Percentiles rank a stretch among this genome's conserved stretches.
Conservation (phyloP, 1,140 invertebrate species). For the Maconellicoccus hirsutus region DNA sequence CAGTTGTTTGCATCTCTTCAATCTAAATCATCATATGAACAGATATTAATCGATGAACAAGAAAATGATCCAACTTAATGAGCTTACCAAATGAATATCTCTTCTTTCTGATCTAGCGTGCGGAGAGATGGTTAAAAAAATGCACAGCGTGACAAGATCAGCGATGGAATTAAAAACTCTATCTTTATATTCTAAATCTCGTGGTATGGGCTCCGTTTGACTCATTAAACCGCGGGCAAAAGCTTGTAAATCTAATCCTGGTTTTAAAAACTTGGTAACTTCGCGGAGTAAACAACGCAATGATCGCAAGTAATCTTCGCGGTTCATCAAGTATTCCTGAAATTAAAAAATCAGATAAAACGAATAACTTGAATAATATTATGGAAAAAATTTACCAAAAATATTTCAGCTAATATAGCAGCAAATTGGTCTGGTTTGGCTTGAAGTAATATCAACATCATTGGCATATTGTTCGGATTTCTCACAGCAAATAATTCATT, state of each 20-base stretch:
- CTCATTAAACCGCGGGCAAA: constrained; percentile 58
- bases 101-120: constrained; percentile 50
- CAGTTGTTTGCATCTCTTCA: constrained; percentile 52
- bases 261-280: constrained; percentile 59
- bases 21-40: constrained; percentile 26
- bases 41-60: constrained; percentile 27
- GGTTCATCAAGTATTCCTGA: constrained; percentile 71
- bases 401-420: constrained; percentile 65
- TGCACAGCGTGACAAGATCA: constrained; percentile 73
- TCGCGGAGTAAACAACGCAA: constrained; percentile 73
- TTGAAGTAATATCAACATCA: constrained; percentile 76
- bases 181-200: constrained; percentile 59
- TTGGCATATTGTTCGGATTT: constrained; percentile 88
- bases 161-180: constrained; percentile 69
- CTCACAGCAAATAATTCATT: constrained; percentile 85
- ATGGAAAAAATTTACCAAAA: constrained; percentile 39
- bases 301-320: constrained; percentile 81
- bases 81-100: constrained; percentile 37
- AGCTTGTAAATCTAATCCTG: constrained; percentile 60
- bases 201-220: constrained; percentile 41
- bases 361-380: neutral
- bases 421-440: constrained; percentile 62
- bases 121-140: constrained; percentile 63
- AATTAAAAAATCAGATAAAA: neutral
- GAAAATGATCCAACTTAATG: neutral